A percentile compares a stretch with the other conserved stretches of the same genome.
Evolutionary conservation across 2,113 vertebrate genomes (phyloP).

Genomic region (Hylia prasina): DNA sequence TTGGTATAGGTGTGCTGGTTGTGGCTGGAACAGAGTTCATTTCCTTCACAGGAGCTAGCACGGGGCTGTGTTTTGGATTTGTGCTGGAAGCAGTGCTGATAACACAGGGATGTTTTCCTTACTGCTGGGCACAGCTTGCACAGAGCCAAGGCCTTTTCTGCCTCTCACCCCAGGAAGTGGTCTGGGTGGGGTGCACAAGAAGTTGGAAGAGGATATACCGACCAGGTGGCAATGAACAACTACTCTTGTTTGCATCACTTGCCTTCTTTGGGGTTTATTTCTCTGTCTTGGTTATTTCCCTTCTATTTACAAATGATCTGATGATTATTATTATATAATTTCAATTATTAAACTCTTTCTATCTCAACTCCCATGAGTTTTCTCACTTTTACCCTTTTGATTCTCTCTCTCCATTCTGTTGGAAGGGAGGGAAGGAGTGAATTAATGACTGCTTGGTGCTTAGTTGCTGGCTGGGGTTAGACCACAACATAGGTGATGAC

Average conservation of each 20-base stretch:
- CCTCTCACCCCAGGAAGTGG: rapidly evolving
- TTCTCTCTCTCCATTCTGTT: not conserved
- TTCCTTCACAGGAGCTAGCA: not conserved
- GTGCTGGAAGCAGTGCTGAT: not conserved
- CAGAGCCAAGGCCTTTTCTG: not conserved
- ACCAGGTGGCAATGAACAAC: not conserved
- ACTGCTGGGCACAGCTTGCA: not conserved
- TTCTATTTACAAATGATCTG: not conserved
- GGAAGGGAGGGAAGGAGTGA: rapidly evolving
- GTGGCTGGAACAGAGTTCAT: not conserved
- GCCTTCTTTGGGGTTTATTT: not conserved
- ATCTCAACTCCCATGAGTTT: not conserved
- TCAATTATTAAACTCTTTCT: not conserved
- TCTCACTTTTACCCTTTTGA: not conserved
- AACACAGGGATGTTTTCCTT: not conserved
- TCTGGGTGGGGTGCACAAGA: not conserved
- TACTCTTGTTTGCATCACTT: not conserved
- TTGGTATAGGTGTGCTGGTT: not conserved
- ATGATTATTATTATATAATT: not conserved
- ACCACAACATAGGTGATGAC: not conserved
- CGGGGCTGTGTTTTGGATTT: not conserved
- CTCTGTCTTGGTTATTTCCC: too few species aligned
- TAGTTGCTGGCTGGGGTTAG: not conserved
- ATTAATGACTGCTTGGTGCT: rapidly evolving
- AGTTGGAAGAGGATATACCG: rapidly evolving